phyloP scores from a whole-genome alignment of 2,888 invertebrate species.

The Cryptocephalus moraei region DNA sequence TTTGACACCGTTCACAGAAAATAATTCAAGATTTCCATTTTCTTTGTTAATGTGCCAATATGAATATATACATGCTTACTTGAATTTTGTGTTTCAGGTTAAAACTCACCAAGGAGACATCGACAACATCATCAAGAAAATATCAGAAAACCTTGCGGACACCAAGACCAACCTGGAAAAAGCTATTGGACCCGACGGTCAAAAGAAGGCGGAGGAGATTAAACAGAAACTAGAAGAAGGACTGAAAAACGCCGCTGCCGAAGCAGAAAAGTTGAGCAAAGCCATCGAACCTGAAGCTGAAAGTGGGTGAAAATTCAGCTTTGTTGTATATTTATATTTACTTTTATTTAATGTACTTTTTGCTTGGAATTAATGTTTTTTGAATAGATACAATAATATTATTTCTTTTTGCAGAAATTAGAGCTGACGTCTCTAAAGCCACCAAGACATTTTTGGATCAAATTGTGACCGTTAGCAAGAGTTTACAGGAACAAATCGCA shows the following conservation, averaged over 20 bases:
- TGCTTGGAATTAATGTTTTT: neutral
- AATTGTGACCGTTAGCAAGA: slow-evolving; percentile 19
- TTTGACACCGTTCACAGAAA: too few relatives aligned
- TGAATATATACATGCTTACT: neutral
- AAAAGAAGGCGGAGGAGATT: slow-evolving; percentile 28
- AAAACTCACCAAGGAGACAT: slow-evolving; percentile 24
- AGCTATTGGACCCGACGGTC: slow-evolving; percentile 28
- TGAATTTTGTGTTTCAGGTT: slow-evolving; percentile 8
- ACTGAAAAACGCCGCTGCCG: slow-evolving; percentile 24
- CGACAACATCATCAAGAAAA: slow-evolving; percentile 24
- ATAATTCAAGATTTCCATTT: too few relatives aligned
- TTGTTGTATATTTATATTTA: neutral
- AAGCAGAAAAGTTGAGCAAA: slow-evolving; percentile 29
- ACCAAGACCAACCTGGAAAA: slow-evolving; percentile 24
- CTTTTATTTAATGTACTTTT: neutral
- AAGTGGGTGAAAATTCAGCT: slow-evolving; percentile 19
- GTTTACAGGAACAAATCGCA: slow-evolving; percentile 11
- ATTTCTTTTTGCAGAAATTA: slow-evolving; percentile 19
- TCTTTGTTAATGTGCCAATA: neutral
- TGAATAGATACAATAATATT: neutral
- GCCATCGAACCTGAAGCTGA: slow-evolving; percentile 29
- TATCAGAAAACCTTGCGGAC: slow-evolving; percentile 25
- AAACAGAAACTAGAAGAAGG: slow-evolving; percentile 27
- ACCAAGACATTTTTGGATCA: slow-evolving; percentile 21
- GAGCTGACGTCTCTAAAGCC: slow-evolving; percentile 17